These are phyloP conservation scores for Odontamblyopus lacepedii DNA, from an alignment of 2,797 vertebrate genomes.

Conservation along the genomic window DNA sequence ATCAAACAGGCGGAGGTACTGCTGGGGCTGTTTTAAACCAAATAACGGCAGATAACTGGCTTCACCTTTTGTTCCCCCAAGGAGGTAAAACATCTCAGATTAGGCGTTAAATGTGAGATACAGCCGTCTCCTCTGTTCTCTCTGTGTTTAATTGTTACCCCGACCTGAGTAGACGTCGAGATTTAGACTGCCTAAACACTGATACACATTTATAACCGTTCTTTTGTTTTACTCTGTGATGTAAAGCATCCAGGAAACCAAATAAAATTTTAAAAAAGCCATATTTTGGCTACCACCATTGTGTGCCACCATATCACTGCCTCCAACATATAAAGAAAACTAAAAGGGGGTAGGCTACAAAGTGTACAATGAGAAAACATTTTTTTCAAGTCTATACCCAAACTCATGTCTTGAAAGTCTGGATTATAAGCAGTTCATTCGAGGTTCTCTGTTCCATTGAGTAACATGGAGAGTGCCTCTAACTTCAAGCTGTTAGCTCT, in stretches of 20 bases:
- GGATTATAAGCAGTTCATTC: slow-evolving; percentile 28
- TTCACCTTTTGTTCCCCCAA: slow-evolving; percentile 71
- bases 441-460: slow-evolving; percentile 34
- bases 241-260: background rate
- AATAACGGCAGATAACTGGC: slow-evolving; percentile 75
- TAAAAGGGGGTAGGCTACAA: background rate
- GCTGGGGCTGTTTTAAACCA: slow-evolving; percentile 78
- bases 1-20: slow-evolving; percentile 77
- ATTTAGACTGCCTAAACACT: slow-evolving; percentile 17
- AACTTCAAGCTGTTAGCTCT: slow-evolving; percentile 69
- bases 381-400: background rate
- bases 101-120: slow-evolving; percentile 53
- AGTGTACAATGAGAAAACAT: background rate
- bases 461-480: slow-evolving; percentile 35
- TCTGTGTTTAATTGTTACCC: slow-evolving; percentile 64
- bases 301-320: background rate
- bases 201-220: background rate
- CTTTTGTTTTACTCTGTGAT: background rate
- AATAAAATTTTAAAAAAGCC: background rate
- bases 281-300: background rate
- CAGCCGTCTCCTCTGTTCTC: slow-evolving; percentile 37
- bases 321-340: background rate
- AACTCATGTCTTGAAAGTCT: background rate
- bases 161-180: slow-evolving; percentile 22
- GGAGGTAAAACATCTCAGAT: slow-evolving; percentile 66